Base-by-base conservation (phyloP, 2,797 vertebrate genomes). In the Pelobates cultripes region DNA sequence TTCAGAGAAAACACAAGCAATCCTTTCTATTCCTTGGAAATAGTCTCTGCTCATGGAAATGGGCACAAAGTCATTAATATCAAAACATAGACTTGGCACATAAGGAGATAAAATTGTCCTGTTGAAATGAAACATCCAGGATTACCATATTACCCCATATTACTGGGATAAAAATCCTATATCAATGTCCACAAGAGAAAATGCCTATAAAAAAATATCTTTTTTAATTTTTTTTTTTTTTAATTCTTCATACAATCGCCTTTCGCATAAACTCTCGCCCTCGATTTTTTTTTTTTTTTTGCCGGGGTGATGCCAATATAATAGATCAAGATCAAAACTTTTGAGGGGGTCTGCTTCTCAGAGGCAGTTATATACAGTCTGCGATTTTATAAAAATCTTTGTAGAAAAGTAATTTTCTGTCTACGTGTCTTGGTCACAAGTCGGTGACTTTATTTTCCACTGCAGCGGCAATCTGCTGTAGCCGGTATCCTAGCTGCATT, bases 391-490 rank as follows among this genome's bases (percentile, higher is more conserved):
- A 83, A 83, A 83, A 83, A 83, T 63, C 75, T 80, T n/a, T 45
- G 68, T 0, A 1, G n/a, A 3, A 43, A 9, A 13, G 10, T 6
- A 51, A 1, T 9, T 47, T 43, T n/a, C 41, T 45, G 72, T 75
- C 66, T 64, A 7, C 70, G 64, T 47, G 45, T 76, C 28, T 69
- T 9, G 75, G 90, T 97, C 97, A 99, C 91, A 99, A 96, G 88
- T 99, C 98, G 0, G 98, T 99, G 90, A 99, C 98, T 92, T 99
- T 99, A 87, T 99, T 99, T 88, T 99, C 98, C 90, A 99, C 97
- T 0, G 97, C 96, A 0, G 98, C 98, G 0, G 98, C 98, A 0
- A 99, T 96, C 92, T 99, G 98, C 89, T 99, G 98, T 70, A 99
- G 94, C 73, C 98, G 94, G 86, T 99, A 99, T 47, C 97, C 97